Conservation (phyloP, 2,113 vertebrate species). For the Oxyura jamaicensis region DNA sequence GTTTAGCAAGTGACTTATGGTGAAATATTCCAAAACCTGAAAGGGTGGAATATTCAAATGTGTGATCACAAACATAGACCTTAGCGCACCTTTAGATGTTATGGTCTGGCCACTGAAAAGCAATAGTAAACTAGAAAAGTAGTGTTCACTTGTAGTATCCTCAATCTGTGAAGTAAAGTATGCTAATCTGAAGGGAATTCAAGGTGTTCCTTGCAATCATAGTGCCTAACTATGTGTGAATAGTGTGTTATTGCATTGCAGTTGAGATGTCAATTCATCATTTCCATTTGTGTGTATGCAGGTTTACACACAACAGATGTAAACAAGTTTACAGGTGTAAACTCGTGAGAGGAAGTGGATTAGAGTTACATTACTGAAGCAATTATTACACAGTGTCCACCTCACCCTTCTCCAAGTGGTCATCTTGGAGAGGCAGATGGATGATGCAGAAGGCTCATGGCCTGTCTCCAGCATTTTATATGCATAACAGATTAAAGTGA, state of each 20-base stretch:
- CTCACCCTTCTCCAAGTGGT: neutral
- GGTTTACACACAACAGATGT: too few species aligned
- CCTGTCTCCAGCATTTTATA: neutral
- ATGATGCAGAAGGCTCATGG: neutral
- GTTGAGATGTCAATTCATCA: accelerated
- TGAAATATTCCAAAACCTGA: too few species aligned
- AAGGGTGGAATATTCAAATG: neutral
- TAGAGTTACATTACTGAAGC: neutral
- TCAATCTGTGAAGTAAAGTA: neutral
- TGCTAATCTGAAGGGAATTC: neutral
- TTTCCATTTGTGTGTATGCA: neutral
- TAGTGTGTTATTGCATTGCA: neutral
- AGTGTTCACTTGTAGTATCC: neutral
- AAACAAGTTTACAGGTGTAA: neutral
- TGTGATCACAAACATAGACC: neutral
- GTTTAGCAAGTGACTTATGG: neutral
- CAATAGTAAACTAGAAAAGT: neutral
- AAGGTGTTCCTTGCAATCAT: neutral
- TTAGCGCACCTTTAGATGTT: neutral
- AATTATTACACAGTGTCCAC: neutral
- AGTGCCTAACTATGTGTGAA: neutral
- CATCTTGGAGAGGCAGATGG: neutral
- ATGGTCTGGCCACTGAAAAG: neutral
- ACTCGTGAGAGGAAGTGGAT: neutral
- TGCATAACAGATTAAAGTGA: neutral